phyloP scores from a whole-genome alignment of 2,888 invertebrate species.

The Mimachlamys varia region DNA sequence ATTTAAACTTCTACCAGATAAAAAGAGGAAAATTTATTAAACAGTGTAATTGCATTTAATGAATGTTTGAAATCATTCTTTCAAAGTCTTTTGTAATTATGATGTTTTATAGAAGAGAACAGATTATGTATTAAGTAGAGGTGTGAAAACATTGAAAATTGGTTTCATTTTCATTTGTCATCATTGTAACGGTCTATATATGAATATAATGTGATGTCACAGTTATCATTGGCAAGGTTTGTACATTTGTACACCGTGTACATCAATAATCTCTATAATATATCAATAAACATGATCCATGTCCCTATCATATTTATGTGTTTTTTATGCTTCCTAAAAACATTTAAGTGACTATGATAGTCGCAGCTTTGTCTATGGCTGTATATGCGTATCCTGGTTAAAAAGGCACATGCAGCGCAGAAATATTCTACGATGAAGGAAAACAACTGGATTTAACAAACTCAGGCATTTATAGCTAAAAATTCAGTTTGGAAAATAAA shows the following conservation, averaged over 20 bases:
- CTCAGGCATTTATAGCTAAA: no score
- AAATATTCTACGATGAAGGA: no score
- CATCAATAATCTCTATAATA: not conserved
- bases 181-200: not conserved
- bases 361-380: no score
- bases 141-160: not conserved
- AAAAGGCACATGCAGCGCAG: no score
- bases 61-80: no score
- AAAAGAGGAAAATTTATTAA: not conserved
- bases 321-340: not conserved
- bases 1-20: not conserved
- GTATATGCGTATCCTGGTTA: no score
- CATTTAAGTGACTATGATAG: no score
- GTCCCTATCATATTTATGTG: not conserved
- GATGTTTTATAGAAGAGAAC: not conserved
- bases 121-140: not conserved
- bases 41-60: not conserved
- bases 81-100: no score
- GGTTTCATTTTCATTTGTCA: not conserved
- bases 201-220: not conserved
- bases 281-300: not conserved
- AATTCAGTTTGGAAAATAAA: no score
- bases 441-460: no score
- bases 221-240: not conserved
- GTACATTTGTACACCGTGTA: not conserved